Conservation (phyloP, 2,797 vertebrate genomes). For the Melanotaenia nigrans region DNA sequence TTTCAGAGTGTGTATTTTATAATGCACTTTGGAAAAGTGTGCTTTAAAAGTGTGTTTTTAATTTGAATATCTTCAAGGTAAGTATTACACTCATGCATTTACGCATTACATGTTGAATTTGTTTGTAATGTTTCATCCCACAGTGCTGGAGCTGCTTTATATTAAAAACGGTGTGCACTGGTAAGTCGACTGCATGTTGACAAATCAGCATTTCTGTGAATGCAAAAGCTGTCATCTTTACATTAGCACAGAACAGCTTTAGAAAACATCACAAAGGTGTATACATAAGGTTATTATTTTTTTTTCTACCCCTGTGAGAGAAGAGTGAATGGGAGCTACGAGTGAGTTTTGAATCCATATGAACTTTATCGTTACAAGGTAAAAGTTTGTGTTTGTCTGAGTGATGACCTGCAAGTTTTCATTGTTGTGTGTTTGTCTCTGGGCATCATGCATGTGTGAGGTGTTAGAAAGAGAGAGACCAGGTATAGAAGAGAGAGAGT, state of each 20-base stretch:
- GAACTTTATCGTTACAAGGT: slow-evolving; percentile 43
- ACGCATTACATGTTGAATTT: slow-evolving; percentile 25
- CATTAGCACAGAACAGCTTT: slow-evolving; percentile 31
- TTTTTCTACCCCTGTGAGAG: slow-evolving; percentile 35
- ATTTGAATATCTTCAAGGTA: slow-evolving; percentile 56
- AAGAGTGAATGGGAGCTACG: slow-evolving; percentile 19
- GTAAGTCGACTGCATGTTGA: slow-evolving; percentile 29
- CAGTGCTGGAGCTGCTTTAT: slow-evolving; percentile 11
- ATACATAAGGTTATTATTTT: slow-evolving; percentile 17
- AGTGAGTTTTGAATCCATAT: slow-evolving; percentile 28
- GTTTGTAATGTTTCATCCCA: slow-evolving; percentile 20
- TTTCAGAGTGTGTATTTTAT: slow-evolving; percentile 23
- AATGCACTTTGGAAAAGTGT: slow-evolving; percentile 23
- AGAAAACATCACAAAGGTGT: slow-evolving; percentile 35
- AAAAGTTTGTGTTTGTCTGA: slow-evolving; percentile 39
- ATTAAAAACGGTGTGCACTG: slow-evolving; percentile 29
- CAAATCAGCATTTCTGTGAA: slow-evolving; percentile 30
- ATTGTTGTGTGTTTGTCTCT: slow-evolving; percentile 20
- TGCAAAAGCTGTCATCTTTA: slow-evolving; percentile 52
- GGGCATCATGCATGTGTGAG: slow-evolving; percentile 11
- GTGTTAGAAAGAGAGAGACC: slow-evolving; percentile 21
- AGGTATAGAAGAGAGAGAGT: slow-evolving; percentile 22
- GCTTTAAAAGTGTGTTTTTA: slow-evolving; percentile 31
- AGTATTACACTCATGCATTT: slow-evolving; percentile 38
- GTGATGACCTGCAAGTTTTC: slow-evolving; percentile 17